Percentiles rank a stretch among this genome's conserved stretches.
Conservation (phyloP, 37 sponge, comb jelly and placozoan species). For the Eunapius fragilis region DNA sequence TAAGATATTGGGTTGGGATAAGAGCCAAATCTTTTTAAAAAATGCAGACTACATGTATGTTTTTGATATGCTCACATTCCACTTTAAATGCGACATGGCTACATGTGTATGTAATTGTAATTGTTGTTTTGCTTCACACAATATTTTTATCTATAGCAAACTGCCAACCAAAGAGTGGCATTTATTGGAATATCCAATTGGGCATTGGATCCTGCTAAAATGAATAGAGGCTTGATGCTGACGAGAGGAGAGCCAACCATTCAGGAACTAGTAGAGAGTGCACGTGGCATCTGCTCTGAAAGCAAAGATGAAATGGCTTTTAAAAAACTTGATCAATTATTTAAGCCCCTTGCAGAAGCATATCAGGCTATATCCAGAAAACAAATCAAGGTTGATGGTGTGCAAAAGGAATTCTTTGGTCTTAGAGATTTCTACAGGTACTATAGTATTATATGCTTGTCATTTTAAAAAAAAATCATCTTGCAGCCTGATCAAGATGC, state of each 20-base stretch:
- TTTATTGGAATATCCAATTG: conserved; percentile 82
- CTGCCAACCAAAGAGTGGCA: conserved; percentile 29
- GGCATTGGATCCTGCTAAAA: conserved; percentile 80
- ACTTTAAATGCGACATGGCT: too few species aligned
- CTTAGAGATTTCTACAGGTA: conserved; percentile 85
- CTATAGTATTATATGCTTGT: not conserved
- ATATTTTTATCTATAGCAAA: too few species aligned
- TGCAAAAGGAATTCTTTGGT: conserved; percentile 74
- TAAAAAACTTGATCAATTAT: conserved; percentile 17
- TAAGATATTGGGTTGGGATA: too few species aligned
- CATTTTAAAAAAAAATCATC: not conserved
- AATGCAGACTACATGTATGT: too few species aligned
- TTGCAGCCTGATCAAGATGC: conserved; percentile 79
- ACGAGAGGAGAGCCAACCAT: conserved; percentile 44
- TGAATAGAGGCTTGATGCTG: conserved; percentile 70
- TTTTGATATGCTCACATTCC: too few species aligned
- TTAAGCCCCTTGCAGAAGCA: conserved; percentile 36
- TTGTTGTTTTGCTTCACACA: too few species aligned
- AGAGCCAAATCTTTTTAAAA: too few species aligned
- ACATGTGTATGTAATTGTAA: too few species aligned
- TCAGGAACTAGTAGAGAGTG: conserved; percentile 47
- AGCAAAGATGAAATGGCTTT: conserved; percentile 8
- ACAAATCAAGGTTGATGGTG: not conserved
- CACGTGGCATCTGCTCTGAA: conserved; percentile 52
- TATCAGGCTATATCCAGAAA: conserved; percentile 27